A percentile compares a stretch with the other conserved stretches of the same genome.
phyloP scores from a whole-genome alignment of 1,140 invertebrate genomes.

The Cotesia chilonis region DNA sequence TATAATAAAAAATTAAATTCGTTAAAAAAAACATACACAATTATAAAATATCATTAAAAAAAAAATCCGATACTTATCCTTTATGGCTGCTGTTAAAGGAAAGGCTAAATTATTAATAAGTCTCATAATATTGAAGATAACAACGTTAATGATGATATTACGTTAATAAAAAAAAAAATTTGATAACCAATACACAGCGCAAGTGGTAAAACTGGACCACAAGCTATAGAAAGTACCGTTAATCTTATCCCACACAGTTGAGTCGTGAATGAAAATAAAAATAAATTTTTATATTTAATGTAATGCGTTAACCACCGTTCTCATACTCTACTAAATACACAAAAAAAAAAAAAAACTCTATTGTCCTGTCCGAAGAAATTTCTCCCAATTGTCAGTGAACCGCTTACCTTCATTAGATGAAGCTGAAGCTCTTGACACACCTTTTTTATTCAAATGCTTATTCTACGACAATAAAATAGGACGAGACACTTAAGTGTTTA shows the following conservation, averaged over 20 bases:
- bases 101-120: neutral
- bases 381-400: slow-evolving; percentile 1
- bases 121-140: slow-evolving; percentile 26
- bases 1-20: neutral
- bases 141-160: slow-evolving; percentile 20
- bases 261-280: slow-evolving; percentile 16
- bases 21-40: neutral
- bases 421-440: neutral
- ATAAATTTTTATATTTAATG: neutral
- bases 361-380: slow-evolving; percentile 11
- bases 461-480: no score
- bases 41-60: neutral
- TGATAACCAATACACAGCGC: slow-evolving; percentile 1
- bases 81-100: neutral
- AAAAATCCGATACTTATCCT: neutral
- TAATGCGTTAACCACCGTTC: neutral
- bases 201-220: slow-evolving; percentile 53
- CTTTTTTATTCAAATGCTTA: neutral
- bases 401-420: neutral
- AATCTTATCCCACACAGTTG: slow-evolving; percentile 30
- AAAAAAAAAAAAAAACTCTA: neutral
- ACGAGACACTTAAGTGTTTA: neutral
- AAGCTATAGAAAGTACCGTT: slow-evolving; percentile 50
- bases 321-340: neutral
- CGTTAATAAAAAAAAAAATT: neutral